Percentiles rank a stretch among this genome's conserved stretches.
Evolutionary conservation across 1,140 invertebrate genomes (phyloP).

Genomic region (Drosophila albomicans): DNA sequence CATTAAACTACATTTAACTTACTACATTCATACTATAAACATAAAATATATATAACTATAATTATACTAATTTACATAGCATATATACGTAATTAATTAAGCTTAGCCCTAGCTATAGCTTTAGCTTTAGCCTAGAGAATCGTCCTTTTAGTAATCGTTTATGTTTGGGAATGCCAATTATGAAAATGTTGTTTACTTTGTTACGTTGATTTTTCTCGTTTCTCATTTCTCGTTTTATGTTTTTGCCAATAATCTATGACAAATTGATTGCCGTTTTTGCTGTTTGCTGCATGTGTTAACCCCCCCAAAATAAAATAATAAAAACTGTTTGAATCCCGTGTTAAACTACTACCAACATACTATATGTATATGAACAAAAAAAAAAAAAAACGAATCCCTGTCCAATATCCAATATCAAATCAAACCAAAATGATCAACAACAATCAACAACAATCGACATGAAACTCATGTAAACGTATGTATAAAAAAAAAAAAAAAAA

Average conservation of each 20-base stretch:
- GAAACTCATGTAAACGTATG: slow-evolving; percentile 71
- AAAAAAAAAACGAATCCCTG: slow-evolving; percentile 28
- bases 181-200: slow-evolving; percentile 38
- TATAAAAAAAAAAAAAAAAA: slow-evolving; percentile 42
- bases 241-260: slow-evolving; percentile 25
- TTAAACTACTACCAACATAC: slow-evolving; percentile 47
- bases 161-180: slow-evolving; percentile 32
- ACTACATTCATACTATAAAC: neutral
- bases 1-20: neutral
- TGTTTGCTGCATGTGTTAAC: slow-evolving; percentile 82
- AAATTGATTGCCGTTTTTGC: slow-evolving; percentile 70
- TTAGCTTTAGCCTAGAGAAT: slow-evolving; percentile 5
- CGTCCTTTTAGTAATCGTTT: slow-evolving; percentile 17
- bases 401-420: slow-evolving; percentile 40
- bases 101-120: slow-evolving; percentile 40
- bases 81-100: slow-evolving; percentile 40
- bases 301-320: slow-evolving; percentile 32
- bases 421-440: slow-evolving; percentile 34
- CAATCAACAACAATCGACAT: slow-evolving; percentile 53
- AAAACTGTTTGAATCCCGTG: slow-evolving; percentile 7
- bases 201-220: slow-evolving; percentile 28
- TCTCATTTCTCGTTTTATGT: slow-evolving; percentile 65
- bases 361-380: slow-evolving; percentile 29
- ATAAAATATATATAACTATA: slow-evolving; percentile 21
- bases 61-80: slow-evolving; percentile 8